Conservation (phyloP, 2,797 vertebrate species). For the Alfaro cultratus region DNA sequence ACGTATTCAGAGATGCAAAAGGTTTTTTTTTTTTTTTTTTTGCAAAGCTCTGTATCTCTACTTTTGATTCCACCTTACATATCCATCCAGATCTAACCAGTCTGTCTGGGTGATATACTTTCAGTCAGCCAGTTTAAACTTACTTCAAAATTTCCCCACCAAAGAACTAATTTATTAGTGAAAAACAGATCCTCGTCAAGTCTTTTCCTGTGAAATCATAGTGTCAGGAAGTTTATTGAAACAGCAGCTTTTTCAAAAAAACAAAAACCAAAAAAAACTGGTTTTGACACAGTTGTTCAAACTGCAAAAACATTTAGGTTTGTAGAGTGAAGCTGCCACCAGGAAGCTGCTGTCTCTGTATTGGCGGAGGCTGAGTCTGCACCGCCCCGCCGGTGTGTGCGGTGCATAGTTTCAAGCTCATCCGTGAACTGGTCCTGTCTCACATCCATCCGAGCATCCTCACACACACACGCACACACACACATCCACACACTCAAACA, state of each 20-base stretch:
- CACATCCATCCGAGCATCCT: conserved; percentile 7
- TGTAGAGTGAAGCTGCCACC: neutral
- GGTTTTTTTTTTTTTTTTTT: neutral
- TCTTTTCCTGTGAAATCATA: neutral
- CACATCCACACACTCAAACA: conserved; percentile 10
- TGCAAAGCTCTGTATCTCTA: neutral
- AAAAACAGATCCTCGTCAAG: neutral
- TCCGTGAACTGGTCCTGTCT: conserved; percentile 52
- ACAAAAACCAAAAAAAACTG: no score
- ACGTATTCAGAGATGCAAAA: neutral
- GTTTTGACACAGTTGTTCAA: no score
- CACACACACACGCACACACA: neutral
- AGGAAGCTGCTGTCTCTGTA: neutral
- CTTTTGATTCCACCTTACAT: neutral
- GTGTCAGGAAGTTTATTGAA: neutral
- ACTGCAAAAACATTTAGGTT: neutral
- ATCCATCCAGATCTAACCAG: neutral
- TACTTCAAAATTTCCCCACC: neutral
- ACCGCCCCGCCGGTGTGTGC: conserved; percentile 61
- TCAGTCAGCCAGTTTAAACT: neutral
- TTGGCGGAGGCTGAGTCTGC: conserved; percentile 33
- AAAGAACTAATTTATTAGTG: neutral
- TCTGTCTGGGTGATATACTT: neutral
- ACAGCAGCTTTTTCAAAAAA: neutral
- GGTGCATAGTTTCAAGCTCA: conserved; percentile 40